Conservation (phyloP, 2,113 vertebrate genomes). For the Mesembrinibis cayennensis region DNA sequence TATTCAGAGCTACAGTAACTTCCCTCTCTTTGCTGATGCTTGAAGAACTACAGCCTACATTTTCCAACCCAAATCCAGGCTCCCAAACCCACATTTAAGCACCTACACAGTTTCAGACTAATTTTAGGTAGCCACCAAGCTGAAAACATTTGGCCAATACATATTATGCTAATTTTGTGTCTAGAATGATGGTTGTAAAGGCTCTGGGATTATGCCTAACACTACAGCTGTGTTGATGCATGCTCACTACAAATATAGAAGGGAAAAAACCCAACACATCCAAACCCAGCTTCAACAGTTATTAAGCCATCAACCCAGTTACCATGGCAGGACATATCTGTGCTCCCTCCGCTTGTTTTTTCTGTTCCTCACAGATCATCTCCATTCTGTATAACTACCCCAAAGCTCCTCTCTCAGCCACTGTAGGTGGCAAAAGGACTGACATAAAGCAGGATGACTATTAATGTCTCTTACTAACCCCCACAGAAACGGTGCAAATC, state of each 20-base stretch:
- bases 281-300: neutral
- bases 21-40: neutral
- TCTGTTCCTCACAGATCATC: neutral
- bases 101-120: constrained; percentile 42
- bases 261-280: neutral
- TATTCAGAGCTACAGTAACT: neutral
- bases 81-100: neutral
- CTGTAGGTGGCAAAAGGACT: neutral
- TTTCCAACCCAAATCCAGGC: constrained; percentile 17
- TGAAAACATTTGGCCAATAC: constrained; percentile 16
- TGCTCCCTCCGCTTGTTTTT: fast-evolving
- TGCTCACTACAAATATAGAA: constrained; percentile 38
- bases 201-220: constrained; percentile 24
- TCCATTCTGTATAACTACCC: neutral
- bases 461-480: neutral
- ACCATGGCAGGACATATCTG: neutral
- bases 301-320: neutral
- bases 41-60: constrained; percentile 9
- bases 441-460: neutral
- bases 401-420: neutral
- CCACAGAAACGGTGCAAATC: neutral
- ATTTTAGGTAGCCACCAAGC: constrained; percentile 51
- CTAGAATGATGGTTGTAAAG: constrained; percentile 8
- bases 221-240: constrained; percentile 47
- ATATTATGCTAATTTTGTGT: neutral